Evolutionary conservation across 2,797 vertebrate genomes (phyloP).

Genomic region (Micromesistius poutassou): DNA sequence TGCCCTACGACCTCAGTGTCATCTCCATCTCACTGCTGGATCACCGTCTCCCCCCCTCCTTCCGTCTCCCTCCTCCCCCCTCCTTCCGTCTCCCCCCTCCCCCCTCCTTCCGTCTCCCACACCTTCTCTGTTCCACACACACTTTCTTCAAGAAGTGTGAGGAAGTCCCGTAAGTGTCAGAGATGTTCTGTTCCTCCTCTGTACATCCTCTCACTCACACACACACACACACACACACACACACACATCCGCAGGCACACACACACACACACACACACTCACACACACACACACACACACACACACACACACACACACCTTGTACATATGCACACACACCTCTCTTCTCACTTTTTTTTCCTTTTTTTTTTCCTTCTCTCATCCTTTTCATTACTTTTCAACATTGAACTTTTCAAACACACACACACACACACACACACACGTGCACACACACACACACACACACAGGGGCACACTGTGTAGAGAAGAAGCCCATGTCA

Average conservation of each 20-base stretch:
- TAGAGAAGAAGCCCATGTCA: not conserved
- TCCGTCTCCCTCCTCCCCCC: too few relatives aligned
- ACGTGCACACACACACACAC: conserved; percentile 6
- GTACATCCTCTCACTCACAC: conserved; percentile 43
- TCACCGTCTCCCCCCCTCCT: conserved; percentile 7
- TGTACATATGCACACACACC: conserved; percentile 11
- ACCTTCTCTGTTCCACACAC: conserved; percentile 15
- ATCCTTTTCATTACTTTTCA: not conserved
- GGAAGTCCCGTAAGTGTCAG: conserved; percentile 46
- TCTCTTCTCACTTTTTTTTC: conserved; percentile 10
- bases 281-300: conserved; percentile 23
- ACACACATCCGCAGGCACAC: conserved; percentile 9
- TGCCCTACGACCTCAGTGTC: conserved; percentile 20
- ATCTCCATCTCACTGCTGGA: conserved; percentile 29
- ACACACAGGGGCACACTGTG: not conserved
- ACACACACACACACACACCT: conserved; percentile 16
- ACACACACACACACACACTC: conserved; percentile 12
- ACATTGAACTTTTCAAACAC: not conserved
- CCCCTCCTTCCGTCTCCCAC: not conserved
- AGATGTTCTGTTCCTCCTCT: conserved; percentile 50
- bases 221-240: conserved; percentile 12
- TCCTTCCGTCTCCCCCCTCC: too few relatives aligned
- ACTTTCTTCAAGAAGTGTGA: conserved; percentile 10
- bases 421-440: conserved; percentile 7
- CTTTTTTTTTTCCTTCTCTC: conserved; percentile 25